Conservation (phyloP, 2,888 invertebrate genomes). For the Conomelus anceps region DNA sequence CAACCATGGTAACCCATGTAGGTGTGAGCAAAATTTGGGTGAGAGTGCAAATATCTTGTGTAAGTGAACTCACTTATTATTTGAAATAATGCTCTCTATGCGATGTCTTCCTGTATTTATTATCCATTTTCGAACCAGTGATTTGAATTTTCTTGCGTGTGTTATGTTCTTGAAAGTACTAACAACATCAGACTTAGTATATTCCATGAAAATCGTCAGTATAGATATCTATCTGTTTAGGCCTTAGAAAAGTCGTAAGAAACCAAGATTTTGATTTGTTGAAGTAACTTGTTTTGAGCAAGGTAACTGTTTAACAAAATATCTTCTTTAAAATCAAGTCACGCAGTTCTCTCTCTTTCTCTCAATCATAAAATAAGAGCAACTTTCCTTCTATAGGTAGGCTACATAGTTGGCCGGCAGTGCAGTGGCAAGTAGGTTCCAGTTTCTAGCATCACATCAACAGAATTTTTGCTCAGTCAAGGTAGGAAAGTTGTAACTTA, state of each 20-base stretch:
- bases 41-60: too few species aligned
- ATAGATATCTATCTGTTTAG: not conserved
- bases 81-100: too few species aligned
- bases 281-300: not conserved
- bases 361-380: not conserved
- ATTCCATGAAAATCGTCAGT: too few species aligned
- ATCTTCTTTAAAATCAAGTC: not conserved
- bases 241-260: not conserved
- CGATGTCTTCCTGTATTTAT: too few species aligned
- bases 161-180: too few species aligned
- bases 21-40: too few species aligned
- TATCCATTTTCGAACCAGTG: too few species aligned
- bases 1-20: too few species aligned
- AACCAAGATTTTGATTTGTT: not conserved
- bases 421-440: not conserved
- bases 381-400: not conserved
- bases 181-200: too few species aligned
- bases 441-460: not conserved
- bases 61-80: too few species aligned
- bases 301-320: not conserved
- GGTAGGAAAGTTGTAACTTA: too few species aligned
- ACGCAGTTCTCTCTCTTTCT: not conserved
- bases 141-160: too few species aligned
- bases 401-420: not conserved
- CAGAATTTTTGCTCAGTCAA: not conserved